Conservation (phyloP, 2,888 invertebrate genomes). For the Ormyrus nitidulus region DNA sequence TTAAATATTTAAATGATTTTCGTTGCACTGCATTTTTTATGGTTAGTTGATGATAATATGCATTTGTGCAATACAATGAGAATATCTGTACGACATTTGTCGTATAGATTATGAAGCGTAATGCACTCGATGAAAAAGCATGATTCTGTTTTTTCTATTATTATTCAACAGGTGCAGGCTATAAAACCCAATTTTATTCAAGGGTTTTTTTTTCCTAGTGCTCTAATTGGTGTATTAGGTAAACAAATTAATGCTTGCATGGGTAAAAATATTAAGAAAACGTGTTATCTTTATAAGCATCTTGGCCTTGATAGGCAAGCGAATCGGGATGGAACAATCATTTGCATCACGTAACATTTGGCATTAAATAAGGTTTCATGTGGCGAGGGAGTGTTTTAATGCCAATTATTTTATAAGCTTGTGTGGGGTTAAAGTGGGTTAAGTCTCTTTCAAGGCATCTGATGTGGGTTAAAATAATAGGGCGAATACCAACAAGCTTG, state of each 20-base stretch:
- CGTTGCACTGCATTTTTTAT: not conserved
- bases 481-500: not conserved
- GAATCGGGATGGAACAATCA: not conserved
- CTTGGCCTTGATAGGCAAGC: constrained; percentile 5
- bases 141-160: constrained; percentile 13
- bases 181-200: constrained; percentile 1
- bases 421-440: constrained; percentile 12
- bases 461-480: constrained; percentile 8
- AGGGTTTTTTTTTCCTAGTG: not conserved
- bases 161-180: constrained; percentile 12
- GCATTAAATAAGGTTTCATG: not conserved
- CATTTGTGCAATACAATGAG: constrained; percentile 8
- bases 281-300: constrained; percentile 1
- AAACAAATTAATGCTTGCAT: constrained; percentile 28
- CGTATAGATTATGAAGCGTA: constrained; percentile 17
- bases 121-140: not conserved
- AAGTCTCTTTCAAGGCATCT: constrained; percentile 4
- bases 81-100: not conserved
- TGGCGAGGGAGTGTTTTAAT: not conserved
- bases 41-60: not conserved
- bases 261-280: constrained; percentile 13
- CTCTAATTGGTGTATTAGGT: constrained; percentile 24
- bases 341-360: not conserved
- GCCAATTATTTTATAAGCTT: constrained; percentile 6
- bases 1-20: constrained; percentile 27